Percentiles rank a stretch among this genome's conserved stretches.
These are phyloP conservation scores for Takifugu flavidus DNA, from an alignment of 2,113 vertebrate genomes.

Conservation along the genomic window DNA sequence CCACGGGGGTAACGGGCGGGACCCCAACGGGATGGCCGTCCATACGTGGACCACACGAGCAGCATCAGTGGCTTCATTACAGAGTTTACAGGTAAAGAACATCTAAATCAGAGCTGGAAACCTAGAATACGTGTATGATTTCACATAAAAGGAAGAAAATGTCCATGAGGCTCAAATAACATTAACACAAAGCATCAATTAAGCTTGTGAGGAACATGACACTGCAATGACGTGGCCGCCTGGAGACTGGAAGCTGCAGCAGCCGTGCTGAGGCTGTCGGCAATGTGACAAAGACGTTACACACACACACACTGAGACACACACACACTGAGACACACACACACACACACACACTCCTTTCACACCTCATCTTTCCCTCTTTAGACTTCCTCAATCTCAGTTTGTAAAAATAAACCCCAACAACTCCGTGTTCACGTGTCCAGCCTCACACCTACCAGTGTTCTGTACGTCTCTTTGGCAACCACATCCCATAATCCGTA, in stretches of 20 bases:
- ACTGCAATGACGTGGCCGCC: constrained; percentile 6
- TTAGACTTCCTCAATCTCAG: constrained; percentile 31
- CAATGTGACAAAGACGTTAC: constrained; percentile 21
- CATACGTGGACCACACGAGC: constrained; percentile 15
- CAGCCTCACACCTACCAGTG: constrained; percentile 31
- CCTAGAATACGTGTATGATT: constrained; percentile 9
- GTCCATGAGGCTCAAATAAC: constrained; percentile 26
- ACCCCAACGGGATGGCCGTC: constrained; percentile 34
- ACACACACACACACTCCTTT: background rate
- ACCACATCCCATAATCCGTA: background rate
- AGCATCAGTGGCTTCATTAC: constrained; percentile 21
- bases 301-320: background rate
- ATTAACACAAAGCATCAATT: constrained; percentile 10
- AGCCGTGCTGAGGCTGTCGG: constrained; percentile 18
- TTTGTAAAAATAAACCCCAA: constrained; percentile 3
- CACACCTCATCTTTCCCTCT: constrained; percentile 9
- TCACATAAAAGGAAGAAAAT: constrained; percentile 14
- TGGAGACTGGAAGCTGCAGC: background rate
- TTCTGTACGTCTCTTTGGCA: constrained; percentile 2
- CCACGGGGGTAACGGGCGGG: constrained; percentile 35
- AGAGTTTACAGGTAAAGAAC: constrained; percentile 19
- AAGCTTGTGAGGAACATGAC: constrained; percentile 8
- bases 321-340: too few relatives aligned
- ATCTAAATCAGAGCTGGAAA: background rate
- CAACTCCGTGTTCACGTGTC: constrained; percentile 4